Evolutionary conservation across 2,797 vertebrate species (phyloP).

Genomic region (Brotula barbata): DNA sequence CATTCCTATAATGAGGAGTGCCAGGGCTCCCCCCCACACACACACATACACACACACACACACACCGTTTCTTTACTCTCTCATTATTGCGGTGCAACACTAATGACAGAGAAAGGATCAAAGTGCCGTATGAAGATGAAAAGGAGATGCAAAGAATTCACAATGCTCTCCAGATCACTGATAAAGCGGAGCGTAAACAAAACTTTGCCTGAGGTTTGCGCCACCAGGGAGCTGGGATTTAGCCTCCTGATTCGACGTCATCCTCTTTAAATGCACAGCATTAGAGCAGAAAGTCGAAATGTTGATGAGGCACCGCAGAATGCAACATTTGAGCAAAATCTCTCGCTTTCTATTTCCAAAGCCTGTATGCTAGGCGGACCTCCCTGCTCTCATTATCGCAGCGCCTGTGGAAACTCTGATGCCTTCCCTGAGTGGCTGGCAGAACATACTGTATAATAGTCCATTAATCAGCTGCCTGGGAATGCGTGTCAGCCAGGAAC

Average conservation of each 20-base stretch:
- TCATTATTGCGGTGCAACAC: constrained; percentile 60
- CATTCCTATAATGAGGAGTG: constrained; percentile 59
- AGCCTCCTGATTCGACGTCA: constrained; percentile 61
- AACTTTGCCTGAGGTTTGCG: constrained; percentile 62
- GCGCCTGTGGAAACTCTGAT: constrained; percentile 48
- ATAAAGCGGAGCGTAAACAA: constrained; percentile 69
- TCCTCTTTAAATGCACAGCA: constrained; percentile 51
- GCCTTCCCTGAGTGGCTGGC: constrained; percentile 58
- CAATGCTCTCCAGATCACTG: constrained; percentile 74
- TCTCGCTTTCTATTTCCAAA: constrained; percentile 39
- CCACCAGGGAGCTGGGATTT: constrained; percentile 61
- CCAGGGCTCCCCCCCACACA: constrained; percentile 10
- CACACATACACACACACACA: constrained; percentile 23
- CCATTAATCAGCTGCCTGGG: constrained; percentile 64
- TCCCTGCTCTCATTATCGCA: constrained; percentile 57
- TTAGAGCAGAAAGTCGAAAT: constrained; percentile 45
- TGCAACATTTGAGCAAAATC: constrained; percentile 49
- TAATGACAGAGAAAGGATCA: constrained; percentile 66
- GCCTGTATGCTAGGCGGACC: constrained; percentile 8
- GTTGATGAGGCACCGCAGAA: constrained; percentile 48
- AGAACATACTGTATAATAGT: constrained; percentile 59
- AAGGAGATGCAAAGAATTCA: constrained; percentile 70
- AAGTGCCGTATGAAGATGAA: constrained; percentile 75
- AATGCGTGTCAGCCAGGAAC: constrained; percentile 56
- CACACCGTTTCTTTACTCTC: constrained; percentile 53